Base-by-base conservation (phyloP, 2,888 invertebrate genomes). In the Andricus quercusramuli region DNA sequence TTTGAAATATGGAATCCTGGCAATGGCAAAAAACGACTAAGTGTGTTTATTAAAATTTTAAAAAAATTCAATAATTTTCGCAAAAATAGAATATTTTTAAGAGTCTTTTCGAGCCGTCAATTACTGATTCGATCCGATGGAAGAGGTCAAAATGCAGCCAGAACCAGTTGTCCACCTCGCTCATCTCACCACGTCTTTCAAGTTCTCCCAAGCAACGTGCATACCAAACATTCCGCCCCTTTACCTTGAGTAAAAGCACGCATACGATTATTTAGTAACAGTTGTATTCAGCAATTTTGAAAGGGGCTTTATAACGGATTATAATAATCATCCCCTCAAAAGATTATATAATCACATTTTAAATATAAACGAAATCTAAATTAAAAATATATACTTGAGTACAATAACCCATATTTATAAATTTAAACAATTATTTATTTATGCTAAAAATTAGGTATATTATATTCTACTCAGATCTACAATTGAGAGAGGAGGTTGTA, bases 151-250 rank as follows among this genome's bases (percentile, higher is more conserved):
- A 62, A 20, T 64, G 56, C 77, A 51, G 59, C 51, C 56, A 84
- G 78, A 83, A 83, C 81, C 84, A 80, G 82, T 84, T 78, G 80
- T 80, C 78, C 80, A 56, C 70, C 80, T 79, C 56, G 82, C 82
- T 80, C 79, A 78, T 77, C 82, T 77, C 82, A 82, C 66, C 77
- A 78, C 70, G 65, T 64, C 67, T 70, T 70, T 79, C 78, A 82
- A 83, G 82, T 82, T 80, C 85, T 83, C 76, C 80, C 83, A 79
- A 82, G 82, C 66, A 62, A 80, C 83, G 81, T 84, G 86, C 88
- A 89, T 89, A 86, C 90, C 88, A 83, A 82, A 83, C 88, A 90
- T 90, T 89, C 90, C 89, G 86, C 83, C 86, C 88, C 86, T 88
- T 89, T 84, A 87, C 88, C 90, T 89, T 89, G 88, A 87, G 85